Conservation (phyloP, 2,888 invertebrate species). For the Papilio elwesi region DNA sequence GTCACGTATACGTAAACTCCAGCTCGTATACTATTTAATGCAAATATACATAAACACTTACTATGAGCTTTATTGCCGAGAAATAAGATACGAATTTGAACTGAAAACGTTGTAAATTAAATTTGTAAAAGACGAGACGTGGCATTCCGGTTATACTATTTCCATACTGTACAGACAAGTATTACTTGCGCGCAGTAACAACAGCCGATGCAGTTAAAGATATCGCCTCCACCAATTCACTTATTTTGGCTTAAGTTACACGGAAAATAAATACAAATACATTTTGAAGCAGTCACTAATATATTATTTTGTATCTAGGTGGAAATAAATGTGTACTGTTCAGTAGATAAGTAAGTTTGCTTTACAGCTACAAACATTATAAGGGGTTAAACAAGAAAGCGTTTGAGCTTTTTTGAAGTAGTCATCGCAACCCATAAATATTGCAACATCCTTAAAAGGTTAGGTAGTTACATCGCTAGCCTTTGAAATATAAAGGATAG, state of each 20-base stretch:
- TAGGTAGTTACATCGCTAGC: too few species aligned
- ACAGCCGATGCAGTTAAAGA: conserved; percentile 26
- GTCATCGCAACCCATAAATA: too few species aligned
- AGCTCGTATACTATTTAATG: conserved; percentile 57
- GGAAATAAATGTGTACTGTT: too few species aligned
- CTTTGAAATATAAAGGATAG: too few species aligned
- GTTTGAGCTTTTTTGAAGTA: too few species aligned
- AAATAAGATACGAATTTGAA: conserved; percentile 47
- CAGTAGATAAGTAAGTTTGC: too few species aligned
- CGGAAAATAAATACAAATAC: too few species aligned
- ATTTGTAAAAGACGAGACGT: conserved; percentile 48
- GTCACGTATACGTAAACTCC: conserved; percentile 67
- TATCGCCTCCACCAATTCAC: conserved; percentile 8
- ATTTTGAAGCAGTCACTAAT: too few species aligned
- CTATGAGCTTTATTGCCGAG: conserved; percentile 45
- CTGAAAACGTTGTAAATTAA: conserved; percentile 42
- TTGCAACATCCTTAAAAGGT: too few species aligned
- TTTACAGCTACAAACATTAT: too few species aligned
- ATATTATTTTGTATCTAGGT: too few species aligned
- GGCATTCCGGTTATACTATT: conserved; percentile 59
- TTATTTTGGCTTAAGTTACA: conserved; percentile 19
- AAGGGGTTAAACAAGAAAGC: too few species aligned
- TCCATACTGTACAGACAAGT: conserved; percentile 63
- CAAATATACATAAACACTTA: conserved; percentile 42
- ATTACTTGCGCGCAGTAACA: conserved; percentile 58